Evolutionary conservation across 30 jellyfish, hydroid and myxozoan genomes (phyloP).

Genomic region (Cassiopea xamachana): DNA sequence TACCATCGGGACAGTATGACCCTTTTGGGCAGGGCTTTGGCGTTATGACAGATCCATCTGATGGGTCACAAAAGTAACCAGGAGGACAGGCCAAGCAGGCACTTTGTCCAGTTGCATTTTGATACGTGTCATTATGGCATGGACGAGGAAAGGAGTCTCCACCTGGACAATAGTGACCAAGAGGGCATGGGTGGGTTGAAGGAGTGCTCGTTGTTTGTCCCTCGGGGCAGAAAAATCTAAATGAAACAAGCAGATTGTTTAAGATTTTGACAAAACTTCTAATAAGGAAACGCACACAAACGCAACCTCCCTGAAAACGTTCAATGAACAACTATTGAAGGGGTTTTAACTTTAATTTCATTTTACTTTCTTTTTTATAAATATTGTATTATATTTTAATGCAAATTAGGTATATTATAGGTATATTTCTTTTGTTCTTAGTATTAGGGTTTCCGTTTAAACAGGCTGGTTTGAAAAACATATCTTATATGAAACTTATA

Average conservation of each 20-base stretch:
- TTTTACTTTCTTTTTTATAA: too few relatives aligned
- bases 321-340: too few relatives aligned
- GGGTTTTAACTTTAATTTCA: too few relatives aligned
- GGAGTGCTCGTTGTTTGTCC: constrained; percentile 93
- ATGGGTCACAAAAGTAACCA: constrained; percentile 94
- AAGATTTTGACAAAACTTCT: too few relatives aligned
- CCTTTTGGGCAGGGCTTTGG: constrained; percentile 93
- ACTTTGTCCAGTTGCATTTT: constrained; percentile 82
- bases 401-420: too few relatives aligned
- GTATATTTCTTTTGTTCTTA: too few relatives aligned
- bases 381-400: too few relatives aligned
- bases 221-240: constrained; percentile 91
- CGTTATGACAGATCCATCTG: constrained; percentile 90
- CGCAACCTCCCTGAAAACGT: too few relatives aligned
- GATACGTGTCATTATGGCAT: constrained; percentile 93
- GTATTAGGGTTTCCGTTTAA: too few relatives aligned
- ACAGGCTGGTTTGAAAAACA: too few relatives aligned
- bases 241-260: not conserved
- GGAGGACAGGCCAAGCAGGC: constrained; percentile 87
- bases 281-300: too few relatives aligned
- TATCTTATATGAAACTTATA: too few relatives aligned
- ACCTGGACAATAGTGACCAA: constrained; percentile 92
- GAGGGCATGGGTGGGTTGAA: constrained; percentile 68
- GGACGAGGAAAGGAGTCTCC: constrained; percentile 77
- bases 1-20: constrained; percentile 81